A percentile compares a stretch with the other conserved stretches of the same genome.
Conservation (phyloP, 2,797 vertebrate genomes). For the Sciurus carolinensis region DNA sequence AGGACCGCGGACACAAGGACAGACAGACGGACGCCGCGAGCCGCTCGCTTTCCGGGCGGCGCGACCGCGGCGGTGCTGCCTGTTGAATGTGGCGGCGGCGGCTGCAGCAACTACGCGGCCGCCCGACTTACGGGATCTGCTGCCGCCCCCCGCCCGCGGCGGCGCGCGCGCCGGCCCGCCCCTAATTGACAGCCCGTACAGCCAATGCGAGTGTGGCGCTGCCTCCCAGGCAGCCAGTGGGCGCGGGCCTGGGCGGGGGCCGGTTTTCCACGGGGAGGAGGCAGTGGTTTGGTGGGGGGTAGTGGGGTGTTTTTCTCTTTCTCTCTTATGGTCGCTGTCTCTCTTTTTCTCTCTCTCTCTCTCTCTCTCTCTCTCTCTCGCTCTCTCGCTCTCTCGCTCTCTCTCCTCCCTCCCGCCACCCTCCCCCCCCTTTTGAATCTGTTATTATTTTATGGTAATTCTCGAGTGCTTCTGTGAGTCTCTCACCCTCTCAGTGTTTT, state of each 20-base stretch:
- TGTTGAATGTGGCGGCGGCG: conserved; percentile 89
- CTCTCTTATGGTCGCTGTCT: background rate
- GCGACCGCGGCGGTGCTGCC: conserved; percentile 82
- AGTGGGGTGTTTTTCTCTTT: conserved; percentile 82
- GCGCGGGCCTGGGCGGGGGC: conserved; percentile 84
- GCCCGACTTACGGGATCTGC: conserved; percentile 93
- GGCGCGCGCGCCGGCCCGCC: conserved; percentile 86
- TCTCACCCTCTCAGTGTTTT: conserved; percentile 75
- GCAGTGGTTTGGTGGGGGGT: conserved; percentile 82
- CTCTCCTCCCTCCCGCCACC: background rate
- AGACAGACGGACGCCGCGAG: conserved; percentile 34
- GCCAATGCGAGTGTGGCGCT: conserved; percentile 89
- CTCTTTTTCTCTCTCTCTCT: background rate
- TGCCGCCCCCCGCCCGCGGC: conserved; percentile 81
- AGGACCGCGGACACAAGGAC: background rate
- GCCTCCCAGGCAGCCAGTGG: conserved; percentile 66
- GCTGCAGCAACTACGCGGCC: conserved; percentile 77
- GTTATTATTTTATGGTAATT: conserved; percentile 77
- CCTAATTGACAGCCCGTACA: conserved; percentile 86
- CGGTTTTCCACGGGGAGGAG: conserved; percentile 87
- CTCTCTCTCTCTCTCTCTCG: conserved; percentile 56
- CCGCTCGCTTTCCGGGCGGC: conserved; percentile 47
- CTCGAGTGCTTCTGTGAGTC: conserved; percentile 72
- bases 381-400: background rate
- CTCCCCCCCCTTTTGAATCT: background rate